Evolutionary conservation across 2,888 invertebrate genomes (phyloP).

Genomic region (Chrysopilus asiliformis): DNA sequence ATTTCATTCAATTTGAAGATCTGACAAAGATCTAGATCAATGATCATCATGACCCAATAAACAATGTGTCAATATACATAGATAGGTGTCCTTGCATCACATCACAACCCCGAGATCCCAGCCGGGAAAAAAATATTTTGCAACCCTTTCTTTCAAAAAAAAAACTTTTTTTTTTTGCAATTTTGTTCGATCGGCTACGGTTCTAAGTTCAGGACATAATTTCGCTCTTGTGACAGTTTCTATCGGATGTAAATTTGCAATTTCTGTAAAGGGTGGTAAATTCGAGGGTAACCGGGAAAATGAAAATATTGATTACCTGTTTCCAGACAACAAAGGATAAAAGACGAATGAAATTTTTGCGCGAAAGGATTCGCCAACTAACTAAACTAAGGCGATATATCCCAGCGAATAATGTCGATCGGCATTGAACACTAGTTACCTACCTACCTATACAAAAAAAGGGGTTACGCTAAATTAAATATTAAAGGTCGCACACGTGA

Average conservation of each 20-base stretch:
- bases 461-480: constrained; percentile 16
- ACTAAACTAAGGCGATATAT: too few relatives aligned
- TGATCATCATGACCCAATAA: constrained; percentile 10
- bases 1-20: not conserved
- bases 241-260: constrained; percentile 10
- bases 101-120: constrained; percentile 10
- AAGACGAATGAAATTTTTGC: too few relatives aligned
- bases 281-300: not conserved
- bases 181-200: not conserved
- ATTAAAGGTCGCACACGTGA: constrained; percentile 16
- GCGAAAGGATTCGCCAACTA: too few relatives aligned
- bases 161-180: too few relatives aligned
- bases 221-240: constrained; percentile 5
- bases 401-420: too few relatives aligned
- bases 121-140: constrained; percentile 2
- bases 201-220: not conserved
- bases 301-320: constrained; percentile 13
- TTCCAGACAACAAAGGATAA: too few relatives aligned
- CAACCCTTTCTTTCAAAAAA: too few relatives aligned
- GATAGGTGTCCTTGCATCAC: too few relatives aligned
- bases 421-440: too few relatives aligned
- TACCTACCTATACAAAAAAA: too few relatives aligned
- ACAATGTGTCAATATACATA: constrained; percentile 15
- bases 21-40: constrained; percentile 11
- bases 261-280: not conserved